Base-by-base conservation (phyloP, 2,113 vertebrate species). In the Tachysurus fulvidraco region DNA sequence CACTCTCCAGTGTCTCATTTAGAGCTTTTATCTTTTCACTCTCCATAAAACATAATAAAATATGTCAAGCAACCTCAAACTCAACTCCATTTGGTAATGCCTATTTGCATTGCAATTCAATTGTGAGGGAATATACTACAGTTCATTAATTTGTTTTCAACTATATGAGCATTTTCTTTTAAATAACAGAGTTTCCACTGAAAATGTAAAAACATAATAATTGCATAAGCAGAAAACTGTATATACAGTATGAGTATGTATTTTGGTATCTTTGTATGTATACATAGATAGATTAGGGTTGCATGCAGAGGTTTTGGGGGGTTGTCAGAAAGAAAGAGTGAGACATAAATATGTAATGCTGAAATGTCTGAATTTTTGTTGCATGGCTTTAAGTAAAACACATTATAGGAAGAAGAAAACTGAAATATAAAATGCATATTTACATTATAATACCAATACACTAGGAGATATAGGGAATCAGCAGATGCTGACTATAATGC, bases 21-120 rank as follows among this genome's bases (percentile, higher is more conserved):
- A 89, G 90, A 92, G 78, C 67, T 89, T 93, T 93, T 92, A 93
- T 93, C 91, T 93, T 91, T 89, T 93, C 88, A 89, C 91, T 90
- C 88, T 91, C 92, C 88, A 88, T 84, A 91, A 92, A 93, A 90
- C 77, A 87, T 83, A 83, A 87, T 84, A 67, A 62, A 74, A 83
- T 83, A 89, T 28, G 71, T 50, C 44, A 76, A 91, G 88, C 89
- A 90, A 90, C 88, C 67, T 62, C 52, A 60, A 30, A n/a, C 16
- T 87, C 67, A 81, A 81, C 86, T 76, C 80, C 83, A 62, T 76
- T 50, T 55, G 46, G 60, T 65, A 64, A 79, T 80, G 25, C 25
- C 19, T 77, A 74, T 84, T 84, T 84, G 83, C 83, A 74, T 59
- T 84, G 69, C 65, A 19, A 6, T 84, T n/a, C 52, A 71, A 2